Conservation (phyloP, 2,888 invertebrate genomes). For the Tiliacea citrago region DNA sequence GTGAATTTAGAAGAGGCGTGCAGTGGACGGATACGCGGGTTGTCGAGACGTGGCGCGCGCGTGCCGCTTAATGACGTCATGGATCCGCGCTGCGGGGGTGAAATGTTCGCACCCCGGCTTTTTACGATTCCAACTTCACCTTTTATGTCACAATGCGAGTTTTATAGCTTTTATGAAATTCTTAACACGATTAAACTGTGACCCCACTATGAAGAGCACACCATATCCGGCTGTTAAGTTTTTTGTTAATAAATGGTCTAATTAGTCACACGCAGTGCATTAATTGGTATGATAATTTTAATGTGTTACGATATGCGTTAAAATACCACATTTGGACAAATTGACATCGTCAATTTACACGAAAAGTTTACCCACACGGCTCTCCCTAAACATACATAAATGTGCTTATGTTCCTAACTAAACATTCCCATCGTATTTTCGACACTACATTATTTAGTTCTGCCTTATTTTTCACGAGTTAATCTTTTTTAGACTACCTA, state of each 20-base stretch:
- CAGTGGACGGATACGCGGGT: slow-evolving; percentile 59
- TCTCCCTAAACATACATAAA: slow-evolving; percentile 29
- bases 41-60: slow-evolving; percentile 62
- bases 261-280: slow-evolving; percentile 79
- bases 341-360: slow-evolving; percentile 37
- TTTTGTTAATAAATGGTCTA: slow-evolving; percentile 82
- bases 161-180: slow-evolving; percentile 87
- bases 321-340: slow-evolving; percentile 64
- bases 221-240: slow-evolving; percentile 77
- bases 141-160: slow-evolving; percentile 85
- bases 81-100: slow-evolving; percentile 74
- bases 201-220: slow-evolving; percentile 76
- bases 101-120: slow-evolving; percentile 76
- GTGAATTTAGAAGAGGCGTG: slow-evolving; percentile 65
- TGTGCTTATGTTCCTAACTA: slow-evolving; percentile 14
- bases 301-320: slow-evolving; percentile 66
- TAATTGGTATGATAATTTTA: slow-evolving; percentile 76
- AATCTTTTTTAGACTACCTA: not conserved
- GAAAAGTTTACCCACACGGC: slow-evolving; percentile 17
- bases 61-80: slow-evolving; percentile 79
- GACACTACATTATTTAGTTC: slow-evolving; percentile 21
- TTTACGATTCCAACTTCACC: slow-evolving; percentile 86
- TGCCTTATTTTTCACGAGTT: slow-evolving; percentile 34
- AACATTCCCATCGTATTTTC: slow-evolving; percentile 17
- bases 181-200: slow-evolving; percentile 86